Conservation (phyloP, 2,113 vertebrate genomes). For the Mungos mungo region DNA sequence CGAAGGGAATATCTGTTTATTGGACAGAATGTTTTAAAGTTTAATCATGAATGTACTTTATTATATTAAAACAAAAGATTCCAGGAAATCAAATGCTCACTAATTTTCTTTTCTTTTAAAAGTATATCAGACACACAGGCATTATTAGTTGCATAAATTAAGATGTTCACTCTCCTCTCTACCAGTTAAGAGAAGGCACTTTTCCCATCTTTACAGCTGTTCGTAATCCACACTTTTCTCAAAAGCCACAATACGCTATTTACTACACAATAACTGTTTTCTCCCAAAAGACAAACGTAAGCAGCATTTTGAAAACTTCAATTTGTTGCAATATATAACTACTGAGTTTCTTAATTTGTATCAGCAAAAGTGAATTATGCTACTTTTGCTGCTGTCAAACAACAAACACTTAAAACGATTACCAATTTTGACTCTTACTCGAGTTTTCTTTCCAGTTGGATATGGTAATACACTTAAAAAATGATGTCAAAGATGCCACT, state of each 20-base stretch:
- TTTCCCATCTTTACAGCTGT: slow-evolving; percentile 64
- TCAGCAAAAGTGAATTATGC: slow-evolving; percentile 57
- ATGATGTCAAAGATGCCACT: background rate
- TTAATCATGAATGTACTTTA: slow-evolving; percentile 66
- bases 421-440: slow-evolving; percentile 47
- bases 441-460: slow-evolving; percentile 45
- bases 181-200: slow-evolving; percentile 12
- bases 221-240: slow-evolving; percentile 62
- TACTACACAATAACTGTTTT: slow-evolving; percentile 71
- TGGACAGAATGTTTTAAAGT: slow-evolving; percentile 69
- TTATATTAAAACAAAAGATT: slow-evolving; percentile 56
- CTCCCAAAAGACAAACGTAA: slow-evolving; percentile 68
- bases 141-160: slow-evolving; percentile 48
- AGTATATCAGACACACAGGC: slow-evolving; percentile 62
- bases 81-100: slow-evolving; percentile 56
- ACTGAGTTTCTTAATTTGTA: slow-evolving; percentile 65
- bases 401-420: slow-evolving; percentile 63
- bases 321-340: slow-evolving; percentile 71
- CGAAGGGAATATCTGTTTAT: slow-evolving; percentile 65
- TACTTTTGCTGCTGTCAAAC: slow-evolving; percentile 62
- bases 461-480: slow-evolving; percentile 20
- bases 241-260: slow-evolving; percentile 64
- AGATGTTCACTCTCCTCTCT: slow-evolving; percentile 23
- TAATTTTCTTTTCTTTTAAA: slow-evolving; percentile 54
- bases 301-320: slow-evolving; percentile 76